These are phyloP conservation scores for Strigamia crassipes DNA, from an alignment of 2,888 invertebrate species.

Conservation along the genomic window DNA sequence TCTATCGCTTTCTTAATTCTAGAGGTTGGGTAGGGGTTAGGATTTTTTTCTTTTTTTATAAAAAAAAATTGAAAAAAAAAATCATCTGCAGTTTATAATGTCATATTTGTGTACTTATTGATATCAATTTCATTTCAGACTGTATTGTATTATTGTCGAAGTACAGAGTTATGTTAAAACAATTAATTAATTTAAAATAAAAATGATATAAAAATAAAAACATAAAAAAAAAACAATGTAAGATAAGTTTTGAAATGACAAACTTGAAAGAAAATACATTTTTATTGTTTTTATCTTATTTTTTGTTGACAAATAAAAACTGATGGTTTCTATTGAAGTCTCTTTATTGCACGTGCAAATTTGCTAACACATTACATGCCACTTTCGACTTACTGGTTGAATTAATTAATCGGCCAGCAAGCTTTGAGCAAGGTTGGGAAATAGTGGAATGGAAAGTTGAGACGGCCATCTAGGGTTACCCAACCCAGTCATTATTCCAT, in stretches of 20 bases:
- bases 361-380: no score
- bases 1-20: not conserved
- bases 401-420: no score
- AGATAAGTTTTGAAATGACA: not conserved
- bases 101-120: not conserved
- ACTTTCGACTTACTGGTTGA: no score
- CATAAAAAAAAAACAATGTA: not conserved
- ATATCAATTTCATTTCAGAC: not conserved
- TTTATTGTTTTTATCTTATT: not conserved
- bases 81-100: not conserved
- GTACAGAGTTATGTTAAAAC: not conserved
- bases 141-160: not conserved
- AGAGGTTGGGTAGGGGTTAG: not conserved
- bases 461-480: no score
- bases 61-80: not conserved
- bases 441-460: no score
- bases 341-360: no score
- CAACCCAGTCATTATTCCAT: no score
- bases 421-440: no score
- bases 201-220: no score
- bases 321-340: not conserved
- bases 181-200: not conserved
- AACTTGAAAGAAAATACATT: not conserved
- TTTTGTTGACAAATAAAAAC: constrained; percentile 10
- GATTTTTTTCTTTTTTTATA: not conserved